phyloP scores from a whole-genome alignment of 1,140 invertebrate genomes.

The Lepidotrigona ventralis region DNA sequence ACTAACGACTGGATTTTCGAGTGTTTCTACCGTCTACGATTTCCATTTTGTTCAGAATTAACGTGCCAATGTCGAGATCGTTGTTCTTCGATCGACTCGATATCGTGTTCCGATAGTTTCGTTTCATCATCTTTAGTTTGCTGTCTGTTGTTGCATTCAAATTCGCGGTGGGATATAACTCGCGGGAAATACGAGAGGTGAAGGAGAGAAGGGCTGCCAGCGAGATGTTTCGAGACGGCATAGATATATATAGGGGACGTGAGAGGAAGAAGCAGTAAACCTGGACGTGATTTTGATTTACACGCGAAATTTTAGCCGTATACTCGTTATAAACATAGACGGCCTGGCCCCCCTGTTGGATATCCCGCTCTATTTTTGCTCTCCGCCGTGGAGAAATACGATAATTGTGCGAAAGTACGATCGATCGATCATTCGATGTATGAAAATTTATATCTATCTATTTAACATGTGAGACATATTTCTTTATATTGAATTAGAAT shows the following conservation, averaged over 20 bases:
- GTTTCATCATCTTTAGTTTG: neutral
- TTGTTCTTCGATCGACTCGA: too few species aligned
- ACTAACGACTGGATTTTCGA: too few species aligned
- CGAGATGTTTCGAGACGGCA: slow-evolving; percentile 6
- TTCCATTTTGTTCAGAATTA: too few species aligned
- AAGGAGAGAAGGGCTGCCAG: slow-evolving; percentile 19
- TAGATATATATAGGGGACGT: slow-evolving; percentile 4
- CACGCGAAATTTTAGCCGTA: slow-evolving; percentile 25
- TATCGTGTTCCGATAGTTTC: neutral
- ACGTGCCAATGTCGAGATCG: too few species aligned
- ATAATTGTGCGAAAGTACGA: slow-evolving; percentile 5
- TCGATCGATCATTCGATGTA: neutral
- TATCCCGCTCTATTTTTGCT: neutral
- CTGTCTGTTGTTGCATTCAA: neutral
- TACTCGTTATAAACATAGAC: slow-evolving; percentile 15
- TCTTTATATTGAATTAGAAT: too few species aligned
- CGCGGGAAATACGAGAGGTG: neutral
- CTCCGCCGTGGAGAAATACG: neutral
- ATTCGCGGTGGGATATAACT: neutral
- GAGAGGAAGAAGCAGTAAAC: slow-evolving; percentile 21
- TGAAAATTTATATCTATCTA: too few species aligned
- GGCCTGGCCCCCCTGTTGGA: neutral
- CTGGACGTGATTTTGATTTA: slow-evolving; percentile 26
- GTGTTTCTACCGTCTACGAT: too few species aligned
- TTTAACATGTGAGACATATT: too few species aligned